Evolutionary conservation across 2,888 invertebrate species (phyloP), one percentile per base, ranked within the genome.

Genomic region (Brachyptera risi): DNA sequence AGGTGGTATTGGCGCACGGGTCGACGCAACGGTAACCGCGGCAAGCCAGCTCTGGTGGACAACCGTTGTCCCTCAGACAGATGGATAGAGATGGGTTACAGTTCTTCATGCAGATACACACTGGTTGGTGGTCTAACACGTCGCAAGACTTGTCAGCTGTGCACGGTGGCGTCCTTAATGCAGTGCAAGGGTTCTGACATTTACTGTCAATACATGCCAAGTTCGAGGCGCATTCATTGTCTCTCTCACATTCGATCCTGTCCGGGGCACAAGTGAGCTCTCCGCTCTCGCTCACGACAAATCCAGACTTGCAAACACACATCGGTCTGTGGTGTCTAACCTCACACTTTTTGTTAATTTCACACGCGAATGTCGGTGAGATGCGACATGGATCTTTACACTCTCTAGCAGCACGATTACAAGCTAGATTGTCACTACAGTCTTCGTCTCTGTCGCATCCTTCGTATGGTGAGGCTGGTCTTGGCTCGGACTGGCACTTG

Each of bases 1-100:
- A 93, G 77, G 87, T 88, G 73, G 88, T 87, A 73, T 86, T 86
- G 75, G 83, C 83, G 79, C 94, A 94, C 68, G 94, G 94, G 79
- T 94, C 90, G 79, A 91, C 85, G 77, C 94, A 94, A 79, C 90
- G 86, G 77, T 89, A 92, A 76, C 90, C 90, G 75, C 86, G 84
- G 78, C 94, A 94, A 68, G 92, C 90, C 77, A 89, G 82, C 71
- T 90, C 85, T 68, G 85, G 80, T 62, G 92, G 90, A 76, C 94
- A 94, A 68, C 93, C 94, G 71, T 85, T 88, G 78, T 94, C 92
- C 78, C 92, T 84, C 72, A 93, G 81, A 76, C 93, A 93, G 76
- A 95, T 92, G 67, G 91, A 91, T 72, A 89, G 82, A 60, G 88
- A 85, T 64, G 93, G 90, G 73, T 86, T 86, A 77, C 93, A 94